Evolutionary conservation across 1,140 invertebrate species (phyloP).

Genomic region (Anthonomus grandis): DNA sequence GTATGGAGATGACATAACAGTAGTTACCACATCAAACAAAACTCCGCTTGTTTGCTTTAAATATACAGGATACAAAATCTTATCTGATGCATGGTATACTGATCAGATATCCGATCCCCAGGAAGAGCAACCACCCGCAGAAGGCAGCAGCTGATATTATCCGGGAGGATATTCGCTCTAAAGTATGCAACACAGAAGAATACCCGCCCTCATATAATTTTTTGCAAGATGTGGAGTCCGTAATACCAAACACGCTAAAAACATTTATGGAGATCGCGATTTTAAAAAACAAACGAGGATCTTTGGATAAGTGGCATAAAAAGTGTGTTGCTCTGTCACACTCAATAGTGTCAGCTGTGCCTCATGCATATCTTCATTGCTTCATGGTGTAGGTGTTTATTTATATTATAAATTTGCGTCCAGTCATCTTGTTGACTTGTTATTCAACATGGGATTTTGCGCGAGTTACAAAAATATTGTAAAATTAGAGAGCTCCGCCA

Average conservation of each 20-base stretch:
- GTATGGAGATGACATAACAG: too few species aligned
- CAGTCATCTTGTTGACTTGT: conserved; percentile 1
- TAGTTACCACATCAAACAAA: too few species aligned
- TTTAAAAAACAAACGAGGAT: not conserved
- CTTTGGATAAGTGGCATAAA: not conserved
- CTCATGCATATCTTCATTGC: conserved; percentile 36
- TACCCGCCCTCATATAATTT: not conserved
- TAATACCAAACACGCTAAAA: not conserved
- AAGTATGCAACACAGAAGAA: not conserved
- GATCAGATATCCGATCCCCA: conserved; percentile 30
- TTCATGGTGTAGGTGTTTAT: conserved; percentile 24
- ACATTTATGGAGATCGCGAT: not conserved
- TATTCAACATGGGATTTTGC: not conserved
- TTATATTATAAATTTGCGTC: conserved; percentile 35
- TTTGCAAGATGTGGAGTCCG: not conserved
- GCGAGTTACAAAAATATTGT: not conserved
- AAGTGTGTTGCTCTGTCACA: not conserved
- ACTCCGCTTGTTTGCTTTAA: too few species aligned
- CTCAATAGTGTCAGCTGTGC: not conserved
- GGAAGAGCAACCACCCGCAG: conserved; percentile 37
- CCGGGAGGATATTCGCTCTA: not conserved
- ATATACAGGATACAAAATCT: too few species aligned
- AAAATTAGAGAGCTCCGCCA: too few species aligned
- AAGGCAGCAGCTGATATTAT: conserved; percentile 16
- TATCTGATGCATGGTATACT: too few species aligned